A percentile compares a stretch with the other conserved stretches of the same genome.
Conservation (phyloP, 2,113 vertebrate genomes). For the Pipa parva region DNA sequence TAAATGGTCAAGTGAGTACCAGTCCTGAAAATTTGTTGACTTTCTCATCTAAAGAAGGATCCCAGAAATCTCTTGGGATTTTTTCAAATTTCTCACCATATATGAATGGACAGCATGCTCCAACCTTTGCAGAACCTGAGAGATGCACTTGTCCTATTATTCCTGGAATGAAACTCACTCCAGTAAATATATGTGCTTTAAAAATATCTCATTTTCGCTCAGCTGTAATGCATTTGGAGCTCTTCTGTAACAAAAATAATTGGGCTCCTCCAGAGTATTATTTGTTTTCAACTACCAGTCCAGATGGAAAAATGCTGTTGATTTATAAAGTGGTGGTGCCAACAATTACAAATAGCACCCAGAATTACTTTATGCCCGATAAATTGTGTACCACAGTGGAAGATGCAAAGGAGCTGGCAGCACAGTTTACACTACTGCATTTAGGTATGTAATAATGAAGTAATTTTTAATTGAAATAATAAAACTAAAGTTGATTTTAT, state of each 20-base stretch:
- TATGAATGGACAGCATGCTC: slow-evolving; percentile 64
- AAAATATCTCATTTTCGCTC: slow-evolving; percentile 81
- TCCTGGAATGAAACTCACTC: slow-evolving; percentile 75
- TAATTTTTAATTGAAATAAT: no score
- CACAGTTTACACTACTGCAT: slow-evolving; percentile 77
- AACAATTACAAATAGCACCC: slow-evolving; percentile 62
- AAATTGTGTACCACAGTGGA: slow-evolving; percentile 82
- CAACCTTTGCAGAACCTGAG: slow-evolving; percentile 61
- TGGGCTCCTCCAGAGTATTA: slow-evolving; percentile 85
- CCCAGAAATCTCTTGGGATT: slow-evolving; percentile 55
- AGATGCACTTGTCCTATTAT: slow-evolving; percentile 68
- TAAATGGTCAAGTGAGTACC: slow-evolving; percentile 61
- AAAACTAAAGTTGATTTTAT: no score
- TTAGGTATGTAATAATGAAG: slow-evolving; percentile 79
- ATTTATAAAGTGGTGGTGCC: slow-evolving; percentile 79
- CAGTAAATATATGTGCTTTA: slow-evolving; percentile 75
- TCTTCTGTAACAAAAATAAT: slow-evolving; percentile 81
- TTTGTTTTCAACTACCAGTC: slow-evolving; percentile 77
- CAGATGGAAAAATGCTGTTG: slow-evolving; percentile 72
- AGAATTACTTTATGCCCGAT: slow-evolving; percentile 79
- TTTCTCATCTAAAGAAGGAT: slow-evolving; percentile 62
- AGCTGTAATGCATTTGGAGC: slow-evolving; percentile 82
- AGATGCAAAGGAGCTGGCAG: slow-evolving; percentile 87
- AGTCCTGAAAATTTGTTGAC: slow-evolving; percentile 59
- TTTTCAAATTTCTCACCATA: slow-evolving; percentile 52